Conservation (phyloP, 1,140 invertebrate genomes). For the Heliconius himera region DNA sequence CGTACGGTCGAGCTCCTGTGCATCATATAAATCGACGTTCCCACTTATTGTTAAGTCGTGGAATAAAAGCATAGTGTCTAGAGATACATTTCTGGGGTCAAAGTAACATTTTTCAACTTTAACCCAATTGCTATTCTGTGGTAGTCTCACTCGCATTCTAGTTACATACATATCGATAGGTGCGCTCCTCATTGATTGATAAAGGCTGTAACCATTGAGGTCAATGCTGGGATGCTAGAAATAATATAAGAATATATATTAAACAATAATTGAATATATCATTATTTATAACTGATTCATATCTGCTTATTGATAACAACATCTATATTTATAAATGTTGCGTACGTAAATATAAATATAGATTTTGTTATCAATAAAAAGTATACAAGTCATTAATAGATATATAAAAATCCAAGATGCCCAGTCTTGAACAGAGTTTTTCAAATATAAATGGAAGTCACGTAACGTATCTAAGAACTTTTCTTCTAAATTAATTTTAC, state of each 20-base stretch:
- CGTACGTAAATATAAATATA: too few species aligned
- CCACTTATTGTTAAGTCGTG: conserved; percentile 90
- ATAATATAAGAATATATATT: conserved; percentile 22
- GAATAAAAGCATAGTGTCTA: conserved; percentile 89
- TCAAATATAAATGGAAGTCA: too few species aligned
- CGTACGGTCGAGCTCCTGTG: conserved; percentile 69
- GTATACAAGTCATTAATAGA: too few species aligned
- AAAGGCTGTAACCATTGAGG: conserved; percentile 84
- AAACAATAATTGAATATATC: neutral
- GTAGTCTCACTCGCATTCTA: conserved; percentile 84
- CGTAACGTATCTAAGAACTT: too few species aligned
- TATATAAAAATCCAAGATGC: too few species aligned
- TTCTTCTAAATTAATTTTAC: too few species aligned
- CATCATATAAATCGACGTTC: conserved; percentile 84
- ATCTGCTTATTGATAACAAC: too few species aligned
- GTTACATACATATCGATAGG: conserved; percentile 86
- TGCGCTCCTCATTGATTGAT: conserved; percentile 82
- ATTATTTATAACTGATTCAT: neutral
- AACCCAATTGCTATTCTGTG: conserved; percentile 84
- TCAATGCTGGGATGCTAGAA: conserved; percentile 81
- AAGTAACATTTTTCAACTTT: conserved; percentile 88
- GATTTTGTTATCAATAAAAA: too few species aligned
- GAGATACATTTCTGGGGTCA: conserved; percentile 87
- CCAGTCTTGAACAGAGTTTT: too few species aligned
- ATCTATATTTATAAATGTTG: too few species aligned